phyloP scores from a whole-genome alignment of 92 coral and sea anemone species.

The Epizoanthus scotinus region DNA sequence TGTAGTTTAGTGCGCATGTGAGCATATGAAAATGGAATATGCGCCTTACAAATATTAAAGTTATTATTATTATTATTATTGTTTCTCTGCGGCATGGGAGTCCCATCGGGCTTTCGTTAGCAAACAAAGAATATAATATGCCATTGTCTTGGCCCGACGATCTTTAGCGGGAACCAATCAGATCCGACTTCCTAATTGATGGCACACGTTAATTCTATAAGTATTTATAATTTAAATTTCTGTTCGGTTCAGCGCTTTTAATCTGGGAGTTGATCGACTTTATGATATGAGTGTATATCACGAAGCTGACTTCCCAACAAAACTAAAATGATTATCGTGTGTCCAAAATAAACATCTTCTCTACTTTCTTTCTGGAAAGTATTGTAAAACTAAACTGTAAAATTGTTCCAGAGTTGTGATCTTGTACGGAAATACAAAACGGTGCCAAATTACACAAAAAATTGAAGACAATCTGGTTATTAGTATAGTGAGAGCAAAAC shows the following conservation, averaged over 20 bases:
- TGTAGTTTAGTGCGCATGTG: no score
- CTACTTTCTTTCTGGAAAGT: not conserved
- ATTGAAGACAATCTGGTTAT: not conserved
- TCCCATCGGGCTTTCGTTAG: not conserved
- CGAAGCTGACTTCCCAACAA: no score
- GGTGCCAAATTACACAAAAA: not conserved
- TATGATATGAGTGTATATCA: not conserved
- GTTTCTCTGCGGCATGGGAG: no score
- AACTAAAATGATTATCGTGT: no score
- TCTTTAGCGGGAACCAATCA: constrained; percentile 61
- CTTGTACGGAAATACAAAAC: not conserved
- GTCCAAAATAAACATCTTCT: no score
- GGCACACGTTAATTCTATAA: constrained; percentile 73
- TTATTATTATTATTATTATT: no score
- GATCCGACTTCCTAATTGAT: constrained; percentile 39
- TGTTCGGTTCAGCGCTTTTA: constrained; percentile 38
- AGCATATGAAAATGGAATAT: no score
- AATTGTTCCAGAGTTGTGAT: not conserved
- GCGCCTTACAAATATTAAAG: no score
- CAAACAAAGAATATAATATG: not conserved
- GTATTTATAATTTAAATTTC: constrained; percentile 61
- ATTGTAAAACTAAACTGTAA: not conserved
- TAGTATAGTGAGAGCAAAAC: no score
- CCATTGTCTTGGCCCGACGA: constrained; percentile 47
- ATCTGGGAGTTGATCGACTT: constrained; percentile 28